phyloP scores from a whole-genome alignment of 2,888 invertebrate species.

The Drosophila rubida region DNA sequence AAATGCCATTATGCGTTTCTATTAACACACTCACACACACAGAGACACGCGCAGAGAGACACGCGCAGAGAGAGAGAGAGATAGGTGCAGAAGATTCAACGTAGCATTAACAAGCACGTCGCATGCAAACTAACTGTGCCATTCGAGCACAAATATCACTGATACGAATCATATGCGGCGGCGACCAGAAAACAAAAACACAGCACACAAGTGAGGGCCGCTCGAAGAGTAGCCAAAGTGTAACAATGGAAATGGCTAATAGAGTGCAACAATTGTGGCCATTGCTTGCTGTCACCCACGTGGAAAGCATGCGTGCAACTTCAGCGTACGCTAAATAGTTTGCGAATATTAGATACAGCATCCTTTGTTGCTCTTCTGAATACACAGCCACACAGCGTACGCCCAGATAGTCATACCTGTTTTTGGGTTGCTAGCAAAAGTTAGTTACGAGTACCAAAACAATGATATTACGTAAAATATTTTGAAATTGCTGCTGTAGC shows the following conservation, averaged over 20 bases:
- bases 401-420: constrained; percentile 49
- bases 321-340: constrained; percentile 69
- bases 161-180: constrained; percentile 80
- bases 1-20: constrained; percentile 79
- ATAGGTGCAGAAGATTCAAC: constrained; percentile 28
- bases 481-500: constrained; percentile 67
- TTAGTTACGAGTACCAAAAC: constrained; percentile 80
- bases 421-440: constrained; percentile 57
- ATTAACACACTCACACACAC: constrained; percentile 65
- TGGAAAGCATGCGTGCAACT: constrained; percentile 38
- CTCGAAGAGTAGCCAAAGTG: neutral
- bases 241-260: neutral
- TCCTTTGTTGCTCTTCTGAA: constrained; percentile 50
- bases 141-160: constrained; percentile 79
- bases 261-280: neutral
- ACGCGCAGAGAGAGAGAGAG: constrained; percentile 22
- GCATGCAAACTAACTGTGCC: constrained; percentile 77
- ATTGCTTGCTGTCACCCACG: constrained; percentile 44
- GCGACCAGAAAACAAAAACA: constrained; percentile 44
- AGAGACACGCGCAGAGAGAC: neutral
- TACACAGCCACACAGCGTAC: neutral
- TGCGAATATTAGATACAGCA: constrained; percentile 65
- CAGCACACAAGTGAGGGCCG: constrained; percentile 40
- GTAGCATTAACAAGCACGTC: constrained; percentile 77
- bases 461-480: constrained; percentile 82